Conservation (phyloP, 2,888 invertebrate genomes). For the Imbricaverruca yamaguchii region DNA sequence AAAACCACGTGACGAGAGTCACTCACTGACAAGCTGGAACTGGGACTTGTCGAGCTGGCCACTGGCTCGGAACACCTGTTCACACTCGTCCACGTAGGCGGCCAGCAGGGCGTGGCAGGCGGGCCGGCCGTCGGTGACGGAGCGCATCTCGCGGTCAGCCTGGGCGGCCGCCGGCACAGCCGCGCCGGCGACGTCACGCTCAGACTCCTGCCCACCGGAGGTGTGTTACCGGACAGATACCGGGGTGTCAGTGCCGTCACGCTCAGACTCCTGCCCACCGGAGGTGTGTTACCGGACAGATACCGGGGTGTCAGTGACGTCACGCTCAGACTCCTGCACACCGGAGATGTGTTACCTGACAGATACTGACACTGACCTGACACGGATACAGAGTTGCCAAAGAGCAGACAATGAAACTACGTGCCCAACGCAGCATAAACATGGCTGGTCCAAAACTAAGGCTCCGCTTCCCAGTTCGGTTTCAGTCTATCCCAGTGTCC, state of each 20-base stretch:
- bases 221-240: not conserved
- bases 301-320: not conserved
- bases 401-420: too few species aligned
- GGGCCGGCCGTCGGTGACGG: not conserved
- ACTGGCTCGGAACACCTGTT: not conserved
- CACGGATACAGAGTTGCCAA: too few species aligned
- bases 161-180: not conserved
- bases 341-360: not conserved
- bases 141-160: not conserved
- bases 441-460: too few species aligned
- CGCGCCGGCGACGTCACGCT: not conserved
- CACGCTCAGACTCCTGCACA: not conserved
- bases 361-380: not conserved
- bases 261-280: not conserved
- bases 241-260: not conserved
- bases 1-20: too few species aligned
- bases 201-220: not conserved
- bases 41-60: not conserved
- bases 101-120: not conserved
- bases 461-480: too few species aligned
- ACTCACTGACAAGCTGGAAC: slow-evolving; percentile 7
- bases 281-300: not conserved
- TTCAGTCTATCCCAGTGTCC: too few species aligned
- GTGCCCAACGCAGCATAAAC: too few species aligned
- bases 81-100: slow-evolving; percentile 2